phyloP scores from a whole-genome alignment of 2,113 vertebrate genomes.

The Taxidea taxus region DNA sequence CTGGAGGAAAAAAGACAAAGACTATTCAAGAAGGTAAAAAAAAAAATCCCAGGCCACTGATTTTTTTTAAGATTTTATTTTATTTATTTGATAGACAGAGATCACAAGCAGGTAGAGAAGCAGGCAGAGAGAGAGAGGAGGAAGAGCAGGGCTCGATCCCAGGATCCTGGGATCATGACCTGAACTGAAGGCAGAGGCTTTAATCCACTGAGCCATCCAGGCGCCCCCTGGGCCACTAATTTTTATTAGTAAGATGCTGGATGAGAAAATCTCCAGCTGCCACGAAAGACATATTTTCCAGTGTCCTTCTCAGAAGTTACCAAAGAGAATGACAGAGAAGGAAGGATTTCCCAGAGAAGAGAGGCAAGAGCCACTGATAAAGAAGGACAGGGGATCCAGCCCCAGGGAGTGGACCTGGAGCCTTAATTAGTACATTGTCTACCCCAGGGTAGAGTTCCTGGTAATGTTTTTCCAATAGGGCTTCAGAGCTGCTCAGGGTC shows the following conservation, averaged over 20 bases:
- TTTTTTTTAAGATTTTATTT: no score
- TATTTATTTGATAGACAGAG: no score
- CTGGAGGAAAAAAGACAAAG: not conserved
- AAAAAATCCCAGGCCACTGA: not conserved
- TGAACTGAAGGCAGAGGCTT: no score
- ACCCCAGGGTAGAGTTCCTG: not conserved
- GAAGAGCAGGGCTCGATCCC: no score
- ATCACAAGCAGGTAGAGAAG: no score
- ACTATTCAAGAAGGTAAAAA: not conserved
- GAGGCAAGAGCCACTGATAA: not conserved
- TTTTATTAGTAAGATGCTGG: not conserved
- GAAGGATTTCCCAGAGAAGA: not conserved
- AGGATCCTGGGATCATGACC: no score
- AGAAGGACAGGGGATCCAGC: not conserved
- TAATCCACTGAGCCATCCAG: no score
- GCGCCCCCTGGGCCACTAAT: not conserved
- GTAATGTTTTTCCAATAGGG: not conserved
- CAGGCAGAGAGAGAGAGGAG: no score
- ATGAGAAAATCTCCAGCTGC: not conserved
- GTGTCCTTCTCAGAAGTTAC: not conserved
- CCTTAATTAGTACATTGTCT: not conserved
- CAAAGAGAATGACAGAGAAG: not conserved
- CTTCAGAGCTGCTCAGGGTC: not conserved
- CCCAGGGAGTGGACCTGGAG: not conserved
- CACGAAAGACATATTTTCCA: not conserved